These are phyloP conservation scores for Rhogogaster chlorosoma DNA, from an alignment of 2,888 invertebrate genomes.

Conservation along the genomic window DNA sequence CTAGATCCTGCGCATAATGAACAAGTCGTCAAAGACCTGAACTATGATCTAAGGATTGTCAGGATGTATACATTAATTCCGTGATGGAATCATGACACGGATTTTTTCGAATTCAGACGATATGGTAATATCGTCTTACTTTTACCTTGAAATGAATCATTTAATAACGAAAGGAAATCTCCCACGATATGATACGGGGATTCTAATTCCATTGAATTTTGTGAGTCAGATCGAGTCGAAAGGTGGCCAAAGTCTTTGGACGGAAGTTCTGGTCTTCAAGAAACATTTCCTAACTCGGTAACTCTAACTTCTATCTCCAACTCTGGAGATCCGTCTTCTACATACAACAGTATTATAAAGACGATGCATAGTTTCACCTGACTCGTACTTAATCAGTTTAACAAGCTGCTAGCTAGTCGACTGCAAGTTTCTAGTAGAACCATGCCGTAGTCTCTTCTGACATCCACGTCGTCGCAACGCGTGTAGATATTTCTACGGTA, in stretches of 20 bases:
- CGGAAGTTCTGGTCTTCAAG: background rate
- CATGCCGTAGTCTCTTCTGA: background rate
- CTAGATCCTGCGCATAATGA: background rate
- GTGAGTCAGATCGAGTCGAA: background rate
- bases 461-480: conserved; percentile 1
- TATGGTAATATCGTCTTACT: conserved; percentile 28
- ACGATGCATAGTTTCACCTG: conserved; percentile 16
- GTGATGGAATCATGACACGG: background rate
- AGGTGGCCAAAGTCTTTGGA: background rate
- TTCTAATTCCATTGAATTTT: background rate
- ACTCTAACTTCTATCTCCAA: background rate
- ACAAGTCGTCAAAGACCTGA: background rate
- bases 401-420: conserved; percentile 26
- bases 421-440: conserved; percentile 22
- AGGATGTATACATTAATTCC: conserved; percentile 12
- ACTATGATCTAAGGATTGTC: background rate
- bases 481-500: conserved; percentile 28
- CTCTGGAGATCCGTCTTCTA: background rate
- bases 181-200: background rate
- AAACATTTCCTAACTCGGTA: background rate
- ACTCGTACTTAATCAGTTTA: conserved; percentile 20
- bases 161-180: background rate
- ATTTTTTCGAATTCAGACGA: conserved; percentile 24
- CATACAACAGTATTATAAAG: background rate
- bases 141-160: background rate